Evolutionary conservation across 2,888 invertebrate species (phyloP).

Genomic region (Meandrusa payeni): DNA sequence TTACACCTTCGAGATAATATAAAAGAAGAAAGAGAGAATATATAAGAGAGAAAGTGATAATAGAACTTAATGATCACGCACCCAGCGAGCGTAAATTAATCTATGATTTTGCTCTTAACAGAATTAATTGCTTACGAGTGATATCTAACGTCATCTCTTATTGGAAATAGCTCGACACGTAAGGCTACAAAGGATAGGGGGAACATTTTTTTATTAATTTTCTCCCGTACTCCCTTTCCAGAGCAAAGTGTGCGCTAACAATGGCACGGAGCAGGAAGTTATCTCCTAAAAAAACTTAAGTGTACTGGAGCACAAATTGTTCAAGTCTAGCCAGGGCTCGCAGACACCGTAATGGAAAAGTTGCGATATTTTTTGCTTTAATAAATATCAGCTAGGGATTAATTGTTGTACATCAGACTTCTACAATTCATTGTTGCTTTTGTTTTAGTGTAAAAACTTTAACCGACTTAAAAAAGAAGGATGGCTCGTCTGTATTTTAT

Average conservation of each 20-base stretch:
- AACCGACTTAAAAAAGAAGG: too few relatives aligned
- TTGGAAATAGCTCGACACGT: constrained; percentile 19
- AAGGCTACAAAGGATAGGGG: constrained; percentile 13
- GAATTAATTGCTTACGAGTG: too few relatives aligned
- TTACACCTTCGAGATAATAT: too few relatives aligned
- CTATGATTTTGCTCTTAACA: too few relatives aligned
- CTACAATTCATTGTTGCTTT: too few relatives aligned
- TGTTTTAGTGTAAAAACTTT: too few relatives aligned
- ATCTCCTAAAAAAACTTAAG: constrained; percentile 41
- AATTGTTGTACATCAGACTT: constrained; percentile 5
- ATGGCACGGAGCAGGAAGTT: constrained; percentile 39
- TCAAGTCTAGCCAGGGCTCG: constrained; percentile 34
- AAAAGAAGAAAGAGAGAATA: too few relatives aligned
- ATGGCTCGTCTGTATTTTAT: too few relatives aligned
- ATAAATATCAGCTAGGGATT: constrained; percentile 20
- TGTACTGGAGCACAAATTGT: constrained; percentile 38
- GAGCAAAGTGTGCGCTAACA: constrained; percentile 24
- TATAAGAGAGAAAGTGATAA: too few relatives aligned
- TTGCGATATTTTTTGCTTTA: constrained; percentile 35
- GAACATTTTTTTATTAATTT: constrained; percentile 23
- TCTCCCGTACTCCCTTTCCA: constrained; percentile 15
- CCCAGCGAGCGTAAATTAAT: too few relatives aligned
- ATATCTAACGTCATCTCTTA: constrained; percentile 24
- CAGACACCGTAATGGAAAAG: constrained; percentile 38
- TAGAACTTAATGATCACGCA: too few relatives aligned